Conservation (phyloP, 1,140 invertebrate genomes). For the Holcopasites calliopsidis region DNA sequence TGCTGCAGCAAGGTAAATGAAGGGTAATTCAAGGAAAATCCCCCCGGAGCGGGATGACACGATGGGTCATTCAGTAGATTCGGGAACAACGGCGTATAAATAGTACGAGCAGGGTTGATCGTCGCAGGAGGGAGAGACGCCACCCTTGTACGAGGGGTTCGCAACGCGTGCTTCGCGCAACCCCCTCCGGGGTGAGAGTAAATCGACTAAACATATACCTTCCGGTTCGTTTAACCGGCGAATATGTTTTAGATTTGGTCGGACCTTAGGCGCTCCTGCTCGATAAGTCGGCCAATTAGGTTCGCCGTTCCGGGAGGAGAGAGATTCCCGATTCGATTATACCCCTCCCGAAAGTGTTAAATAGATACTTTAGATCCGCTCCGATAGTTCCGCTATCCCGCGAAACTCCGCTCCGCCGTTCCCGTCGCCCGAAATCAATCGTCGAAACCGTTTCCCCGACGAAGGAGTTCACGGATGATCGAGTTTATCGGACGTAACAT, state of each 20-base stretch:
- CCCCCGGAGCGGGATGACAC: constrained; percentile 27
- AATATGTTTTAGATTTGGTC: constrained; percentile 77
- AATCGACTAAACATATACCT: constrained; percentile 78
- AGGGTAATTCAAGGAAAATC: no score
- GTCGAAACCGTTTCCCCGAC: not conserved
- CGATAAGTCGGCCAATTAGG: constrained; percentile 66
- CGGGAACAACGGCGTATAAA: constrained; percentile 60
- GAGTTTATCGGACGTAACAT: constrained; percentile 27
- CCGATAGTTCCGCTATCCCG: not conserved
- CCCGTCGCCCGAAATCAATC: not conserved
- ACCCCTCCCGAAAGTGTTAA: not conserved
- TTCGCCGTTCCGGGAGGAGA: not conserved
- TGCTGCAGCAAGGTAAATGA: no score
- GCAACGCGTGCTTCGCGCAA: constrained; percentile 43
- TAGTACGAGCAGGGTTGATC: constrained; percentile 67
- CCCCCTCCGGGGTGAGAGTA: constrained; percentile 59
- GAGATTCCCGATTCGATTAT: constrained; percentile 26
- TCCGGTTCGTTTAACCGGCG: constrained; percentile 73
- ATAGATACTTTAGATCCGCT: constrained; percentile 4
- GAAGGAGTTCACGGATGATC: no score
- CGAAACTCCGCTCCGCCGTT: not conserved
- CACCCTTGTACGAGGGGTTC: constrained; percentile 48
- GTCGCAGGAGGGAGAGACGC: constrained; percentile 38
- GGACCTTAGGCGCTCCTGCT: constrained; percentile 45
- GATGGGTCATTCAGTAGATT: constrained; percentile 25